These are phyloP conservation scores for Aricia agestis DNA, from an alignment of 1,140 invertebrate genomes.

Conservation along the genomic window DNA sequence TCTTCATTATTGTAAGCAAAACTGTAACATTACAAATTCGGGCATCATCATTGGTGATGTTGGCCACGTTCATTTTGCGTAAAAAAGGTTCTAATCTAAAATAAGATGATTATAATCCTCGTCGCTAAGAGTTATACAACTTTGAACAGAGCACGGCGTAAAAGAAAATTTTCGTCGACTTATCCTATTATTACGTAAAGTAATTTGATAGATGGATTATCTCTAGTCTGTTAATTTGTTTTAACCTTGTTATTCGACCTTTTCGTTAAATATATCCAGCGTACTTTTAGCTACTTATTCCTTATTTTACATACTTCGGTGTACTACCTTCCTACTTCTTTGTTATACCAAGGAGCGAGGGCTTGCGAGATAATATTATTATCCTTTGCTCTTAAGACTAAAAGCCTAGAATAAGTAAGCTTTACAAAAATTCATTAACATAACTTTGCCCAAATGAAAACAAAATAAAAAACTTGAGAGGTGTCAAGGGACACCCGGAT, in stretches of 20 bases:
- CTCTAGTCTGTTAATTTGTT: background rate
- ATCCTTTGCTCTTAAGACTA: background rate
- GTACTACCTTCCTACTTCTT: no score
- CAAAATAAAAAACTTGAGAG: no score
- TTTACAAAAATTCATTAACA: background rate
- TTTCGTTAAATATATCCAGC: background rate
- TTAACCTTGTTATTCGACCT: conserved; percentile 1
- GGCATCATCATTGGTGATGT: no score
- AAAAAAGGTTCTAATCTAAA: no score
- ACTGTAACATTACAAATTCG: no score
- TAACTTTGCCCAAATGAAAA: background rate
- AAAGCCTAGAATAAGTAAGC: background rate
- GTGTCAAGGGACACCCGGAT: no score
- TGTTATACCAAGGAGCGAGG: no score
- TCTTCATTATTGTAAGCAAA: no score
- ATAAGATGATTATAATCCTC: no score
- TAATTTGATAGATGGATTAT: conserved; percentile 3
- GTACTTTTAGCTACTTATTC: background rate
- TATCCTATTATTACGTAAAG: background rate
- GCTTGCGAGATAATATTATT: background rate
- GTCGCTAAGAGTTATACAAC: background rate
- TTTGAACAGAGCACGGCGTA: background rate
- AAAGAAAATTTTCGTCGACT: background rate
- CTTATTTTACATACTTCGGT: no score
- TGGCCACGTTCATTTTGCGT: no score